A percentile compares a stretch with the other conserved stretches of the same genome.
Evolutionary conservation across 2,113 vertebrate genomes (phyloP).

Genomic region (Dissostichus mawsoni): DNA sequence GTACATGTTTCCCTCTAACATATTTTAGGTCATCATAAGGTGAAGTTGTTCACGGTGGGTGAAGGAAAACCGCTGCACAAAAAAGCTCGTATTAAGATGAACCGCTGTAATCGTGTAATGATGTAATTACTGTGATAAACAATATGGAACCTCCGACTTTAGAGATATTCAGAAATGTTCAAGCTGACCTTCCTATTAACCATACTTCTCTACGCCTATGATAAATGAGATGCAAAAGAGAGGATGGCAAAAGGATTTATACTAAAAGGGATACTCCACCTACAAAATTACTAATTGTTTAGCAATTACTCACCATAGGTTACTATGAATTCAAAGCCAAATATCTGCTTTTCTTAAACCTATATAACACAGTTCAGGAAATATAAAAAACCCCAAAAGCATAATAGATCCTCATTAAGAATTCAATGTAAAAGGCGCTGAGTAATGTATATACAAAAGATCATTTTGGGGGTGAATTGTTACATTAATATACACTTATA

Average conservation of each 20-base stretch:
- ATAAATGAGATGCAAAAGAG: background rate
- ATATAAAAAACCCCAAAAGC: too few relatives aligned
- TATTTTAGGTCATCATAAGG: background rate
- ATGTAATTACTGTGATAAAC: constrained; percentile 11
- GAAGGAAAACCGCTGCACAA: background rate
- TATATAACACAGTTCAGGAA: too few relatives aligned
- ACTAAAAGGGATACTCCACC: background rate
- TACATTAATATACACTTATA: background rate
- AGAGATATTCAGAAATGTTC: background rate
- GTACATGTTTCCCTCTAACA: background rate
- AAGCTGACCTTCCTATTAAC: constrained; percentile 4
- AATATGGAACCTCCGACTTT: background rate
- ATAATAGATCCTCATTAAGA: too few relatives aligned
- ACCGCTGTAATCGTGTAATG: background rate
- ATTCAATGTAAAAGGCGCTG: too few relatives aligned
- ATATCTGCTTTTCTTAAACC: too few relatives aligned
- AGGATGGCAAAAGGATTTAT: background rate
- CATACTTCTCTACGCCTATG: background rate
- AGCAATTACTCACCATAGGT: too few relatives aligned
- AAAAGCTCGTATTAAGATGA: constrained; percentile 9
- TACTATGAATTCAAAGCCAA: too few relatives aligned
- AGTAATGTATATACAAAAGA: too few relatives aligned
- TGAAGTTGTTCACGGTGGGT: background rate
- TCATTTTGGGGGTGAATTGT: too few relatives aligned
- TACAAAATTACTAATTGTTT: too few relatives aligned